Evolutionary conservation across 2,888 invertebrate species (phyloP), one percentile per base, ranked within the genome.

Genomic region (Thecocarcelia acutangulata): DNA sequence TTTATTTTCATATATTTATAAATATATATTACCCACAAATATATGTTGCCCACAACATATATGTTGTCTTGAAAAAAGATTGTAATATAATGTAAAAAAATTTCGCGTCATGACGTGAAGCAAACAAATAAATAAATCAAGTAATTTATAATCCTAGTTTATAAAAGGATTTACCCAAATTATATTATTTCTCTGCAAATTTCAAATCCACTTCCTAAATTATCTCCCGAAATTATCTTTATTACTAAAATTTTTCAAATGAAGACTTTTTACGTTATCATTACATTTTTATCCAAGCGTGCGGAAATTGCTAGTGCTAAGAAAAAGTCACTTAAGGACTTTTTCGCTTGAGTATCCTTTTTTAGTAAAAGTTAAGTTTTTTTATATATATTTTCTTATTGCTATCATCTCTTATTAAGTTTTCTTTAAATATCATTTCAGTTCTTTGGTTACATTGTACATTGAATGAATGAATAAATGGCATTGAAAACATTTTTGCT

Each of bases 361-460:
- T 37, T 2, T 46, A 17, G 19, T 52, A 13, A 17, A 56, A 58
- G 11, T 37, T 48, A 1, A 15, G n/a, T 44, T 12, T n/a, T 12
- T n/a, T n/a, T 44, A 2, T 8, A 11, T 42, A 13, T 42, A 13
- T 52, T 42, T 66, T 54, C 11, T n/a, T 46, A 15, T 12, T 40
- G 9, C 28, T 50, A 3, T 24, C 13, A 21, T 40, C 40, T 50
- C 1, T 21, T 13, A 33, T 37, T 59, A 50, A 46, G 46, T 24
- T 50, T 70, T 50, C 24, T 3, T 63, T 56, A 56, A 12, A 56
- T 74, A 56, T 56, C 21, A 64, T 64, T 74, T 33, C 33, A 44
- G 52, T 58, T 44, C 44, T 33, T 73, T 75, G 19, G 42, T 75
- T 66, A 50, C n/a, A 66, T 73, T 33, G 28, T 21, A 69, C n/a